Evolutionary conservation across 2,113 vertebrate species (phyloP).

Genomic region (Tachuris rubrigastra): DNA sequence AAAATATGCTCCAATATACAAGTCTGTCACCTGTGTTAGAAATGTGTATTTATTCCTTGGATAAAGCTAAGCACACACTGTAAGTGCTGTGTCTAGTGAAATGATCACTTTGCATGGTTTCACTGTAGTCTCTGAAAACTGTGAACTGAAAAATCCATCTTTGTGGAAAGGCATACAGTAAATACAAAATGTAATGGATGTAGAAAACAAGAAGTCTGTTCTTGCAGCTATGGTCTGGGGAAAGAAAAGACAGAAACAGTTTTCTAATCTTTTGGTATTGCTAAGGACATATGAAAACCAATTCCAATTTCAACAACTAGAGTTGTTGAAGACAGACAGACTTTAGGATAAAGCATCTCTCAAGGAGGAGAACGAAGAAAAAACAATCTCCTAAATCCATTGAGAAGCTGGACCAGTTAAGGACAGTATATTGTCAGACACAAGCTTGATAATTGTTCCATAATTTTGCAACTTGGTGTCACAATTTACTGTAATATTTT

Average conservation of each 20-base stretch:
- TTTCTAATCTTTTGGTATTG: accelerated
- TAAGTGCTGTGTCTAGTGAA: background rate
- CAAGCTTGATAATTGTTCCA: background rate
- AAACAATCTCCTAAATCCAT: background rate
- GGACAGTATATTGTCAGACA: background rate
- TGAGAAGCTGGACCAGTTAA: background rate
- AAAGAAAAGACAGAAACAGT: background rate
- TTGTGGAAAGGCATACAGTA: background rate
- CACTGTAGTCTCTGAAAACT: background rate
- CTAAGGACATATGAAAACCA: background rate
- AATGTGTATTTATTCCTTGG: background rate
- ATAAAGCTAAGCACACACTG: background rate
- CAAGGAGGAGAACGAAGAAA: background rate
- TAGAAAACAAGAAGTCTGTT: background rate
- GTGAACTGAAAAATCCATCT: background rate
- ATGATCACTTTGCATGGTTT: background rate
- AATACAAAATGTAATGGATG: background rate
- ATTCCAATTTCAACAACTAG: background rate
- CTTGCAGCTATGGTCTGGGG: background rate
- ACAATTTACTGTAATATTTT: background rate
- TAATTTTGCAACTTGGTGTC: background rate
- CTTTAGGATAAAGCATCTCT: background rate
- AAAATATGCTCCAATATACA: background rate
- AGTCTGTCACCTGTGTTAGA: background rate
- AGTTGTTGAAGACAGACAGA: background rate